Conservation (phyloP, 2,888 invertebrate genomes). For the Diploptera punctata region DNA sequence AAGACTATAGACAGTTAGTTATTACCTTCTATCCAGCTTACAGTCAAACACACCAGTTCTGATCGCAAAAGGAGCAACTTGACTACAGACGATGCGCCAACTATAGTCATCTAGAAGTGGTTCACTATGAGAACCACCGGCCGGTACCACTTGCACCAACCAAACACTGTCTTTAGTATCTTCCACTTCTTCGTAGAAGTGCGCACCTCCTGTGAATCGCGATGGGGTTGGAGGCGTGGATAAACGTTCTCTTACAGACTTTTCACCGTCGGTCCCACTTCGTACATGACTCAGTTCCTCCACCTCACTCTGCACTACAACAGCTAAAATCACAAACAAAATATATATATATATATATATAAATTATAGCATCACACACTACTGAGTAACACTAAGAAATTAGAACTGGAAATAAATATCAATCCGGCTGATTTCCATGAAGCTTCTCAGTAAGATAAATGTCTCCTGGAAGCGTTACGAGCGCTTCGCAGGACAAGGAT, state of each 20-base stretch:
- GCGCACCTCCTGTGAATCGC: constrained; percentile 47
- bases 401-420: too few species aligned
- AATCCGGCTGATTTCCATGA: too few species aligned
- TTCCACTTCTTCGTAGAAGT: constrained; percentile 55
- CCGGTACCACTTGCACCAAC: constrained; percentile 57
- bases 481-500: too few species aligned
- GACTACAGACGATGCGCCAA: constrained; percentile 55
- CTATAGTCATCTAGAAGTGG: constrained; percentile 50
- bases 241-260: constrained; percentile 26
- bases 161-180: constrained; percentile 62
- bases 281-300: constrained; percentile 42
- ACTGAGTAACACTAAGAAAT: too few species aligned
- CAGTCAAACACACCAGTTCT: constrained; percentile 59
- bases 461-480: too few species aligned
- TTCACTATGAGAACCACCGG: constrained; percentile 43
- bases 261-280: constrained; percentile 15
- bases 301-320: constrained; percentile 47
- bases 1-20: too few species aligned
- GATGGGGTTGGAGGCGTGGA: constrained; percentile 43
- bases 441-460: too few species aligned
- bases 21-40: constrained; percentile 54
- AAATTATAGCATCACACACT: too few species aligned
- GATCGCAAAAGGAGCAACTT: constrained; percentile 57
- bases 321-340: too few species aligned
- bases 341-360: too few species aligned